A percentile compares a stretch with the other conserved stretches of the same genome.
Evolutionary conservation across 2,888 invertebrate species (phyloP).

Genomic region (Acleris laterana): DNA sequence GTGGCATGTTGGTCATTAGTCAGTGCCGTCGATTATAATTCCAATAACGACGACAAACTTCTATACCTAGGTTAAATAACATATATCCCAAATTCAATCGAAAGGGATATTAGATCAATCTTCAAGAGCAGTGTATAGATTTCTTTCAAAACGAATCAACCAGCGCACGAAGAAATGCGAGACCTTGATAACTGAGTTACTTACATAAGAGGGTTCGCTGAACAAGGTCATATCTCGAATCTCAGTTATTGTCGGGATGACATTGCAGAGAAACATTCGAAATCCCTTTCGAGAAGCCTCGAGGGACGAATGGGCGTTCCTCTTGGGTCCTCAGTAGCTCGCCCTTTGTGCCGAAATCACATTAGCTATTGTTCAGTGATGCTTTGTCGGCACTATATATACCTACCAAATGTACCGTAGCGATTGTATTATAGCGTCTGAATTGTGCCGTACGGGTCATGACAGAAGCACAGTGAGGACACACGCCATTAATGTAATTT

Average conservation of each 20-base stretch:
- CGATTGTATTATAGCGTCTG: constrained; percentile 29
- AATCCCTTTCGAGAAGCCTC: constrained; percentile 40
- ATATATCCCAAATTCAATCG: neutral
- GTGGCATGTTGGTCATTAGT: neutral
- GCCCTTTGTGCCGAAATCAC: constrained; percentile 62
- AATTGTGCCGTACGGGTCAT: constrained; percentile 2
- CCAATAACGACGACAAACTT: no score
- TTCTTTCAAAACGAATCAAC: constrained; percentile 28
- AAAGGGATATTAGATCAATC: constrained; percentile 11
- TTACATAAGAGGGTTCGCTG: constrained; percentile 45
- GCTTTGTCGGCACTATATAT: constrained; percentile 52
- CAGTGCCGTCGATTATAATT: no score
- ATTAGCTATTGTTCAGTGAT: constrained; percentile 63
- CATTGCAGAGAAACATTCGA: constrained; percentile 35
- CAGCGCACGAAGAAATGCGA: constrained; percentile 38
- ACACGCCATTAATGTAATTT: neutral
- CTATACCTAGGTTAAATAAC: neutral
- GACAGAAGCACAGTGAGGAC: no score
- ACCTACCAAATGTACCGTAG: constrained; percentile 19
- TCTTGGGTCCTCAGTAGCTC: constrained; percentile 45
- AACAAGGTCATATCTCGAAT: constrained; percentile 61
- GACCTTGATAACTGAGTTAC: constrained; percentile 51
- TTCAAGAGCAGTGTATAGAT: constrained; percentile 24
- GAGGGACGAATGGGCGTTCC: constrained; percentile 43
- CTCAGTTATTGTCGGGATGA: constrained; percentile 41